Base-by-base conservation (phyloP, 35 echinoderm and acorn worm genomes). In the Strongylocentrotus purpuratus region DNA sequence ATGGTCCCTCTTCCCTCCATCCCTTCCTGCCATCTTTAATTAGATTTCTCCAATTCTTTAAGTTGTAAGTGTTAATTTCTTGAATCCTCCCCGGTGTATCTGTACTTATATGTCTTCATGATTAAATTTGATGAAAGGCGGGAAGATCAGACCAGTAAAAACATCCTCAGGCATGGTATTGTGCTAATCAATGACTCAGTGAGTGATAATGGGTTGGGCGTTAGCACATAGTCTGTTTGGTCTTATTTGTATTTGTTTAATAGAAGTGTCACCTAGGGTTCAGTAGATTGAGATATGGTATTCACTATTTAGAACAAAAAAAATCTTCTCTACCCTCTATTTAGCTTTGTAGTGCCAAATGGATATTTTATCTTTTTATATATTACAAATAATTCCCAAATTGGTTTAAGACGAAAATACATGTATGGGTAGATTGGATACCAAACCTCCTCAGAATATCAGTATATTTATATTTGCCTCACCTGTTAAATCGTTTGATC, bases 181-280 rank as follows among this genome's bases (percentile, higher is more conserved):
- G 65, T 78, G 65, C 65, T 78, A 78, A 78, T 78, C 65, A 78
- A 78, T 78, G 65, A 78, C 65, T 78, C 65, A 78, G 20, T 28
- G 65, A 78, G 25, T 78, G 22, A 78, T 78, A 78, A 78, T 78
- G n/a, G 65, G 65, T 78, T 78, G 20, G 65, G 11, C 50, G 50
- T 55, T 55, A 55, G 2, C 50, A 55, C 50, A 55, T 55, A 55
- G 50, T n/a, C 28, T 78, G 7, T 78, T 78, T 2, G n/a, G 4
- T 28, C 20, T 78, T 78, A 28, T 25, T 70, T 70, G 61, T 71
- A 7, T 78, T 22, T 7, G 20, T 78, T n/a, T 28, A 78, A 28
- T 5, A 28, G 65, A 22, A n/a, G 4, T 78, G 22, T 78, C 25
- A 7, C 5, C 28, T 7, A n/a, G 22, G 20, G 4, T 7, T 22